phyloP scores from a whole-genome alignment of 1,140 invertebrate species.

The Archegozetes longisetosus region DNA sequence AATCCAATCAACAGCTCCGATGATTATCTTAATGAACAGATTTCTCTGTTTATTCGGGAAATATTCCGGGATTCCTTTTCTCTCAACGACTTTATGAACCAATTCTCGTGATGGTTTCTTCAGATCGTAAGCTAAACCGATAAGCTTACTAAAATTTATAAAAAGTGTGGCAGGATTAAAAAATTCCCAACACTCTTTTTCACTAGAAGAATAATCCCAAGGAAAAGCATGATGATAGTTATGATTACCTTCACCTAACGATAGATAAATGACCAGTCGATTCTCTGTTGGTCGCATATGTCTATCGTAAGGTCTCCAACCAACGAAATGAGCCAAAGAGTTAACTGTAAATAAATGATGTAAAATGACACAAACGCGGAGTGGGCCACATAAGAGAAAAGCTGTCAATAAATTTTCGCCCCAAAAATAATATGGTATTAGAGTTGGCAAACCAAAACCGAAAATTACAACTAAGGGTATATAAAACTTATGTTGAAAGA shows the following conservation, averaged over 20 bases:
- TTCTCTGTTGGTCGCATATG: constrained; percentile 33
- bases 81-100: constrained; percentile 27
- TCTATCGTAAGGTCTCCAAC: constrained; percentile 32
- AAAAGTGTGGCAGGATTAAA: constrained; percentile 36
- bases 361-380: constrained; percentile 66
- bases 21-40: background rate
- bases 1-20: background rate
- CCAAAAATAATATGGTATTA: constrained; percentile 66
- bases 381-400: constrained; percentile 61
- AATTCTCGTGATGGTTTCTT: constrained; percentile 30
- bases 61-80: constrained; percentile 1
- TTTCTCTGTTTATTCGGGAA: background rate
- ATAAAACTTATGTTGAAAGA: constrained; percentile 70
- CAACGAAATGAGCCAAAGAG: constrained; percentile 31
- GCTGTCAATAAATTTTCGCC: constrained; percentile 56
- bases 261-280: constrained; percentile 28
- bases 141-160: constrained; percentile 33
- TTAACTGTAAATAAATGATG: constrained; percentile 90
- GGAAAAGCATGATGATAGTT: constrained; percentile 41
- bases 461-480: constrained; percentile 54
- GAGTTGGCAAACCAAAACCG: constrained; percentile 69
- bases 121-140: constrained; percentile 46
- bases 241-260: constrained; percentile 36
- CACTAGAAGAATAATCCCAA: constrained; percentile 32
- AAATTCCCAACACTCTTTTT: constrained; percentile 28